phyloP scores from a whole-genome alignment of 2,113 vertebrate species.

The Apistogramma diplotaenia region DNA sequence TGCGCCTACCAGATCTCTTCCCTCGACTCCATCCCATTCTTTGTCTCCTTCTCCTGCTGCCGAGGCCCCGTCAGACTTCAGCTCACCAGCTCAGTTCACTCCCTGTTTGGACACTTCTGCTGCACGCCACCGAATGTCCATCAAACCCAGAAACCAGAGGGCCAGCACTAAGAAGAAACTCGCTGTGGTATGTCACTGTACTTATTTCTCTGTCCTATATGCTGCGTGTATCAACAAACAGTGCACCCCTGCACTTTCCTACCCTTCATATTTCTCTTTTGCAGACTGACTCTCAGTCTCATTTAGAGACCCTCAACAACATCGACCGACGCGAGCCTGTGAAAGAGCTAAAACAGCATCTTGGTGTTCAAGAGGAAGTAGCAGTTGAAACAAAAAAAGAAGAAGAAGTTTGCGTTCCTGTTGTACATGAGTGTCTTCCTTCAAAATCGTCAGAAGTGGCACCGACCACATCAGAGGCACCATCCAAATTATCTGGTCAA shows the following conservation, averaged over 20 bases:
- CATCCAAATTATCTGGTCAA: background rate
- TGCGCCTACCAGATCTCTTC: conserved; percentile 37
- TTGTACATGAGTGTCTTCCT: background rate
- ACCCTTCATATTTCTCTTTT: background rate
- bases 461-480: background rate
- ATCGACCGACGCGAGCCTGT: conserved; percentile 73
- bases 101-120: conserved; percentile 90
- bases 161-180: conserved; percentile 80
- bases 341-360: conserved; percentile 61
- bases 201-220: background rate
- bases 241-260: background rate
- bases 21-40: conserved; percentile 46
- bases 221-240: background rate
- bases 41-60: conserved; percentile 35
- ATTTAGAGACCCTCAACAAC: conserved; percentile 75
- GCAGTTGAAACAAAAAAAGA: conserved; percentile 7
- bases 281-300: conserved; percentile 39
- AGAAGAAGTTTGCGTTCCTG: background rate
- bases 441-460: background rate
- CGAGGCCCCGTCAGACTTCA: conserved; percentile 79
- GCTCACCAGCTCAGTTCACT: conserved; percentile 77
- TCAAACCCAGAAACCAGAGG: conserved; percentile 92
- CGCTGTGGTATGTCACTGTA: conserved; percentile 73
- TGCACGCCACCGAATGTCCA: conserved; percentile 89
- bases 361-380: conserved; percentile 27